Percentiles rank a stretch among this genome's conserved stretches.
Conservation (phyloP, 2,888 invertebrate species). For the Conomelus anceps region DNA sequence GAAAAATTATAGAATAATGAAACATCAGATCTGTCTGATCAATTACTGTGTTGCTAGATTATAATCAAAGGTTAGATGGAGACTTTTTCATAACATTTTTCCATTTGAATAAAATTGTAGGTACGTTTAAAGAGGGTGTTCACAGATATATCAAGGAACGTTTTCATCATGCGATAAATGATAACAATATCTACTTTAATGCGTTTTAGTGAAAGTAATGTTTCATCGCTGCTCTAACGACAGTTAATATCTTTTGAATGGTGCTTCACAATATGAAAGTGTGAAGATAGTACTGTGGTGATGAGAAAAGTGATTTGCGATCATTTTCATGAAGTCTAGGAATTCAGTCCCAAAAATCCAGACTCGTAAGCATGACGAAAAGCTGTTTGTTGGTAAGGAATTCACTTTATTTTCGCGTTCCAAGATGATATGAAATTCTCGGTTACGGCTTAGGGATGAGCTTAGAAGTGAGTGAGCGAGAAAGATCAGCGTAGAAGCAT, state of each 20-base stretch:
- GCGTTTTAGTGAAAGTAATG: no score
- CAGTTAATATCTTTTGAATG: neutral
- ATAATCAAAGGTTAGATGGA: no score
- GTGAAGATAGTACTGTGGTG: neutral
- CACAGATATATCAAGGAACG: no score
- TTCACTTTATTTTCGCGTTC: neutral
- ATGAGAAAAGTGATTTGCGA: neutral
- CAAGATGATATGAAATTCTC: neutral
- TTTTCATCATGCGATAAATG: no score
- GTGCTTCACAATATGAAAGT: no score
- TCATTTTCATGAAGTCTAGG: neutral
- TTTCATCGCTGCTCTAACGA: neutral
- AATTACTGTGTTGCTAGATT: no score
- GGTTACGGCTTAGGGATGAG: neutral
- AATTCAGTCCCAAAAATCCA: neutral
- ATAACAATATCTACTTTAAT: no score
- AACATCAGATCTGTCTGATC: no score
- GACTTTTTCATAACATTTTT: no score
- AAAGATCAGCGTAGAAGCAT: neutral
- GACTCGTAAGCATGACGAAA: neutral
- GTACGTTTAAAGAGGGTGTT: no score
- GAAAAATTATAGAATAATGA: no score
- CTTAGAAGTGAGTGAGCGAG: neutral
- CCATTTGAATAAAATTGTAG: no score
- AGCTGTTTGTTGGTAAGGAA: neutral